Conservation (phyloP, 2,888 invertebrate species). For the Heliconius hortense region DNA sequence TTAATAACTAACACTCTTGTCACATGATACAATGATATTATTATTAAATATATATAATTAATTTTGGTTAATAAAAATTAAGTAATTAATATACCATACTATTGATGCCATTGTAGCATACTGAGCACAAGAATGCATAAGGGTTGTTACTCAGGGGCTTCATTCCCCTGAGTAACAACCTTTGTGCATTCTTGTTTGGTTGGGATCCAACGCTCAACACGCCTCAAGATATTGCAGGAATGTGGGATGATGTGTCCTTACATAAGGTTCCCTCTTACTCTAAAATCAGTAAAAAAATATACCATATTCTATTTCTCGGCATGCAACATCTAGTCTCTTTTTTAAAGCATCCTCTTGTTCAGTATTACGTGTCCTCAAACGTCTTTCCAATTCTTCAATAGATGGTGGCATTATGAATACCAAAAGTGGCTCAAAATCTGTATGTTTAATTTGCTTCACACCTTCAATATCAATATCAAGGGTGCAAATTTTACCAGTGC, state of each 20-base stretch:
- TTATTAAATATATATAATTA: too few relatives aligned
- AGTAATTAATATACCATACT: slow-evolving; percentile 60
- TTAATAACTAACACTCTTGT: too few relatives aligned
- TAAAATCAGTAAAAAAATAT: slow-evolving; percentile 34
- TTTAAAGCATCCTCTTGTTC: slow-evolving; percentile 94
- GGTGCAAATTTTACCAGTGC: slow-evolving; percentile 93
- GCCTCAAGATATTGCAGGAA: too few relatives aligned
- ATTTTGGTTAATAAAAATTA: background rate
- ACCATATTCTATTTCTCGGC: slow-evolving; percentile 93
- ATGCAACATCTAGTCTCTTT: slow-evolving; percentile 89
- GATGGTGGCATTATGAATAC: slow-evolving; percentile 97
- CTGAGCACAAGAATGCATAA: too few relatives aligned
- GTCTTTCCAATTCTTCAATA: slow-evolving; percentile 87
- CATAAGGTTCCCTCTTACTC: too few relatives aligned
- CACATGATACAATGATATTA: too few relatives aligned
- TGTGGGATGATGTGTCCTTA: too few relatives aligned
- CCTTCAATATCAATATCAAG: slow-evolving; percentile 98
- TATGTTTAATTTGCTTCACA: slow-evolving; percentile 91
- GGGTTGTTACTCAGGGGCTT: too few relatives aligned
- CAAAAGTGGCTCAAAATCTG: slow-evolving; percentile 90
- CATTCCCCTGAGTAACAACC: too few relatives aligned
- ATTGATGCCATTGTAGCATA: too few relatives aligned
- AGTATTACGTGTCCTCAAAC: slow-evolving; percentile 90
- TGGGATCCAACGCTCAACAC: too few relatives aligned
- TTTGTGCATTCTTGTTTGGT: too few relatives aligned